Evolutionary conservation across 2,797 vertebrate genomes (phyloP).

Genomic region (Poeciliopsis presidionis): DNA sequence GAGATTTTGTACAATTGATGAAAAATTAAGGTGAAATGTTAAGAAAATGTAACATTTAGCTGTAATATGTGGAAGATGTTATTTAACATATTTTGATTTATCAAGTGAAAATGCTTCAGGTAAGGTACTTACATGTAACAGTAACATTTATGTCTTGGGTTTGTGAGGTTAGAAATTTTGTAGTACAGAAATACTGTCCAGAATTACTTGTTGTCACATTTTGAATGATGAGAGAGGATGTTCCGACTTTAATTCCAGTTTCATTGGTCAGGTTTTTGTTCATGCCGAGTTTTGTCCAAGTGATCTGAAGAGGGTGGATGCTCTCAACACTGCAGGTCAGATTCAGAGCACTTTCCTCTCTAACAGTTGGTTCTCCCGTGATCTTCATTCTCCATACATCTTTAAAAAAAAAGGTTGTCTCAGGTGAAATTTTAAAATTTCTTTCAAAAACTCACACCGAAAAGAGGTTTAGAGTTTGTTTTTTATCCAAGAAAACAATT

Average conservation of each 20-base stretch:
- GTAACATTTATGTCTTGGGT: background rate
- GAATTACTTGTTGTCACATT: background rate
- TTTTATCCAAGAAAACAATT: background rate
- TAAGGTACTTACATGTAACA: background rate
- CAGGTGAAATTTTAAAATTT: background rate
- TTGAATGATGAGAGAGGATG: background rate
- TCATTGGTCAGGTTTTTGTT: background rate
- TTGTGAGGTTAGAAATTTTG: background rate
- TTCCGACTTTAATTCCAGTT: no score
- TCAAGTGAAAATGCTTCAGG: no score
- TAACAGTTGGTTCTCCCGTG: background rate
- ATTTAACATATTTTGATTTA: no score
- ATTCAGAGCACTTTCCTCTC: conserved; percentile 19
- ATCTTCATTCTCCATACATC: background rate
- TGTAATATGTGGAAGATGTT: background rate
- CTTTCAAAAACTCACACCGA: no score
- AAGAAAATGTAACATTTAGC: background rate
- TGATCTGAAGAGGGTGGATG: conserved; percentile 4
- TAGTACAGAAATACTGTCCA: conserved; percentile 4
- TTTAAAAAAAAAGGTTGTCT: background rate
- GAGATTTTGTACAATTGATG: background rate
- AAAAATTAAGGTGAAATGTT: background rate
- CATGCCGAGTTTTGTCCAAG: background rate
- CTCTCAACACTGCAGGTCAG: conserved; percentile 56
- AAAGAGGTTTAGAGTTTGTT: background rate